Evolutionary conservation across 2,113 vertebrate species (phyloP).

Genomic region (Corythoichthys haematopterus): DNA sequence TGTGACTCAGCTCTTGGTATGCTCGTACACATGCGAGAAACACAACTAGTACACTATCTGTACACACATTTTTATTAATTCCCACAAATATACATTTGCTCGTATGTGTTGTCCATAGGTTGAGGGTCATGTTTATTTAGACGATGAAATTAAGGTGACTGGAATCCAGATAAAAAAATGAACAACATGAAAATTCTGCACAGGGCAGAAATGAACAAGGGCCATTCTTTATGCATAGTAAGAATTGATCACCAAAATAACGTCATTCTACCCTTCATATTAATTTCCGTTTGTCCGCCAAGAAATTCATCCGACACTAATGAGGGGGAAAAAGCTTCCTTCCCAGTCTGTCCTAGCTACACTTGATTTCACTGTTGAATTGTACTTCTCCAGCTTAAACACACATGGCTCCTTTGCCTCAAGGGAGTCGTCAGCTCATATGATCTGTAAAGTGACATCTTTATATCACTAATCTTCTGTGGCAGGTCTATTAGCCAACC

Average conservation of each 20-base stretch:
- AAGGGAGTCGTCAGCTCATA: constrained; percentile 62
- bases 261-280: constrained; percentile 25
- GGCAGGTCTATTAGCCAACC: constrained; percentile 67
- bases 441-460: constrained; percentile 67
- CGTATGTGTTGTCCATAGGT: not conserved
- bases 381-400: constrained; percentile 9
- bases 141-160: not conserved
- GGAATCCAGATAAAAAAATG: not conserved
- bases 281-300: constrained; percentile 52
- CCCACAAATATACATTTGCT: not conserved
- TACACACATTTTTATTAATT: not conserved
- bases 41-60: too few relatives aligned
- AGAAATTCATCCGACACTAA: constrained; percentile 32
- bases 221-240: not conserved
- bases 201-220: not conserved
- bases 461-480: constrained; percentile 65
- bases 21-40: too few relatives aligned
- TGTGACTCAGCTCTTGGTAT: too few relatives aligned
- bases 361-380: constrained; percentile 19
- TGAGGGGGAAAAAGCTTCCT: constrained; percentile 48
- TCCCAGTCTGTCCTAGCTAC: constrained; percentile 12
- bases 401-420: constrained; percentile 43
- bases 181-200: not conserved
- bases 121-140: not conserved
- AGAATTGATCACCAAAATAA: not conserved